Percentiles rank a stretch among this genome's conserved stretches.
Evolutionary conservation across 2,888 invertebrate genomes (phyloP).

Genomic region (Seladonia tumulorum): DNA sequence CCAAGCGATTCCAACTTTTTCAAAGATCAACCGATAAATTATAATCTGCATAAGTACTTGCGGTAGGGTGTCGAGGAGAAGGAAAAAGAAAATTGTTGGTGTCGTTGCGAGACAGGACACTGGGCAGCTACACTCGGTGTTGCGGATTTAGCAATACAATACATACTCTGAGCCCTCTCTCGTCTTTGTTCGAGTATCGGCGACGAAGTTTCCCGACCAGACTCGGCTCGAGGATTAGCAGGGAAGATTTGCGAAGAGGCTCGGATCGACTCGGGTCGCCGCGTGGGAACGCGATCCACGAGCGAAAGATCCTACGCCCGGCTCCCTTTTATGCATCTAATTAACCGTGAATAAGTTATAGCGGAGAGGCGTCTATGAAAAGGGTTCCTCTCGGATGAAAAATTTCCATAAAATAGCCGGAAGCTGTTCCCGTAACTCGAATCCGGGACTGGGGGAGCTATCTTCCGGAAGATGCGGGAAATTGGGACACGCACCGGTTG

Average conservation of each 20-base stretch:
- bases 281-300: constrained; percentile 47
- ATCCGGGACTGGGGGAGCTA: background rate
- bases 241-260: constrained; percentile 29
- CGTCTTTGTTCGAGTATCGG: background rate
- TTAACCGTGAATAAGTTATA: constrained; percentile 53
- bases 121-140: background rate
- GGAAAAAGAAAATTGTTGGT: background rate
- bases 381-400: constrained; percentile 37
- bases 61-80: background rate
- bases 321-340: constrained; percentile 50
- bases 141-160: background rate
- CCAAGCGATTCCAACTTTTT: too few relatives aligned
- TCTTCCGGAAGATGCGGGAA: constrained; percentile 39
- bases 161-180: background rate
- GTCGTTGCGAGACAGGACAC: background rate
- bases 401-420: constrained; percentile 62
- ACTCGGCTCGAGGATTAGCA: background rate
- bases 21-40: too few relatives aligned
- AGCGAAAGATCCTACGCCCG: constrained; percentile 24
- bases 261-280: background rate
- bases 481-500: constrained; percentile 30
- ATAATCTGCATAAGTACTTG: background rate
- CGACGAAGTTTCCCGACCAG: constrained; percentile 36
- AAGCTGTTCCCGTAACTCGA: constrained; percentile 50
- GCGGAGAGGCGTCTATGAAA: background rate